Percentiles rank a stretch among this genome's conserved stretches.
Evolutionary conservation across 2,113 vertebrate species (phyloP).

Genomic region (Vireo altiloquus): DNA sequence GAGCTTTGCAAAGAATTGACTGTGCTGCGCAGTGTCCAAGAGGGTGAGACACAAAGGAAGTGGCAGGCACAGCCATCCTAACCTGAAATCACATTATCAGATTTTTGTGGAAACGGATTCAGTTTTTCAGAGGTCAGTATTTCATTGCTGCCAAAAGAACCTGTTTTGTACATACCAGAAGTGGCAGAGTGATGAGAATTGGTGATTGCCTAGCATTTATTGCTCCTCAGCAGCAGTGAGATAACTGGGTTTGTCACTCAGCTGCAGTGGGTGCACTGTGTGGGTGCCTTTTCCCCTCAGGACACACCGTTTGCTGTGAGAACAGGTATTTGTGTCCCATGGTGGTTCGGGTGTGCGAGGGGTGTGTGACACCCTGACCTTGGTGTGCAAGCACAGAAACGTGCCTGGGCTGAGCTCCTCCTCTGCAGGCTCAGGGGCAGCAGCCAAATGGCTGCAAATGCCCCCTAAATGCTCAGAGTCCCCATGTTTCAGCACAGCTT

Average conservation of each 20-base stretch:
- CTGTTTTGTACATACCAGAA: fast-evolving
- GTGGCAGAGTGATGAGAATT: not conserved
- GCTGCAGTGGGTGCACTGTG: not conserved
- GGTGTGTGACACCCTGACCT: not conserved
- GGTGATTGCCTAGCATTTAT: not conserved
- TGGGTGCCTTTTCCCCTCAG: not conserved
- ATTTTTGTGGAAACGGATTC: not conserved
- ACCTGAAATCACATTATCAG: not conserved
- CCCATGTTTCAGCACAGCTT: not conserved
- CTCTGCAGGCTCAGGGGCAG: not conserved
- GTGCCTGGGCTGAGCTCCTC: not conserved
- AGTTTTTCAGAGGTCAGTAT: not conserved
- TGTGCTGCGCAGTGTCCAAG: not conserved
- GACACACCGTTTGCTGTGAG: fast-evolving
- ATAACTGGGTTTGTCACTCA: not conserved
- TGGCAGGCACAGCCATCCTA: not conserved
- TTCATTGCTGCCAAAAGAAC: not conserved
- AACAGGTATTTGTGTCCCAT: fast-evolving
- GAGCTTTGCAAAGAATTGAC: not conserved
- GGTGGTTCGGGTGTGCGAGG: not conserved
- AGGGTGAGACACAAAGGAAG: not conserved
- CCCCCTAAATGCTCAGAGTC: fast-evolving
- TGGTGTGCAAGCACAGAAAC: not conserved
- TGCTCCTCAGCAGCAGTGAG: not conserved
- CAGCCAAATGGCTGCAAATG: not conserved